A percentile compares a stretch with the other conserved stretches of the same genome.
Evolutionary conservation across 2,888 invertebrate genomes (phyloP).

Genomic region (Pasiphila rectangulata): DNA sequence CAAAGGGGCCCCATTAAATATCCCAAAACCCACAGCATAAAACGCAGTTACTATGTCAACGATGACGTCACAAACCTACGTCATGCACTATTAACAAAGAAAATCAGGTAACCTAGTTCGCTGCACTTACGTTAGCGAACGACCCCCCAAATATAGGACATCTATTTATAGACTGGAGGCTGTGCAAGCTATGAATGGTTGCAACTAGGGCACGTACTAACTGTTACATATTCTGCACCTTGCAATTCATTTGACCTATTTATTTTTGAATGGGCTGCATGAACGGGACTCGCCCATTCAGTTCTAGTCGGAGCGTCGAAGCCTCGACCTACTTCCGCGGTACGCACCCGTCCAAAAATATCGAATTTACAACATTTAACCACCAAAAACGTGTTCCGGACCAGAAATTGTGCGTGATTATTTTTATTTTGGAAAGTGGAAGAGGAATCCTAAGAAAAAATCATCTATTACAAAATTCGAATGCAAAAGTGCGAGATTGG

Average conservation of each 20-base stretch:
- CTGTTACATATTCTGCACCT: conserved; percentile 24
- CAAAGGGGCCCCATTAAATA: not conserved
- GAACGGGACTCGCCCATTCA: conserved; percentile 77
- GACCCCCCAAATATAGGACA: conserved; percentile 79
- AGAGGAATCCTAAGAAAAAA: conserved; percentile 11
- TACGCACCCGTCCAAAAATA: conserved; percentile 33
- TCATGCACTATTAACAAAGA: conserved; percentile 71
- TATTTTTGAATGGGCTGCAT: conserved; percentile 78
- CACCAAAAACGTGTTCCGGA: conserved; percentile 7
- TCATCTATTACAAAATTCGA: conserved; percentile 18
- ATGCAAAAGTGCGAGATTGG: conserved; percentile 33
- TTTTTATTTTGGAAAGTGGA: conserved; percentile 2
- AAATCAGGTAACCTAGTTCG: conserved; percentile 78
- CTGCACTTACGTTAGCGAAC: conserved; percentile 71
- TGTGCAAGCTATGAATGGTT: conserved; percentile 67
- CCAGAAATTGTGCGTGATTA: conserved; percentile 5
- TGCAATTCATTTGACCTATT: conserved; percentile 78
- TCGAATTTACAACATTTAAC: conserved; percentile 17
- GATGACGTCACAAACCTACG: conserved; percentile 68
- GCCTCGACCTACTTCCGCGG: conserved; percentile 59
- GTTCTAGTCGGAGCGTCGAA: conserved; percentile 69
- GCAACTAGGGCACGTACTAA: conserved; percentile 62
- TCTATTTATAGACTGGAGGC: conserved; percentile 70
- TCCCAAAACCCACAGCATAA: conserved; percentile 10
- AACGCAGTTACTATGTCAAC: conserved; percentile 10